Conservation (phyloP, 2,888 invertebrate genomes). For the Portevinia maculata region DNA sequence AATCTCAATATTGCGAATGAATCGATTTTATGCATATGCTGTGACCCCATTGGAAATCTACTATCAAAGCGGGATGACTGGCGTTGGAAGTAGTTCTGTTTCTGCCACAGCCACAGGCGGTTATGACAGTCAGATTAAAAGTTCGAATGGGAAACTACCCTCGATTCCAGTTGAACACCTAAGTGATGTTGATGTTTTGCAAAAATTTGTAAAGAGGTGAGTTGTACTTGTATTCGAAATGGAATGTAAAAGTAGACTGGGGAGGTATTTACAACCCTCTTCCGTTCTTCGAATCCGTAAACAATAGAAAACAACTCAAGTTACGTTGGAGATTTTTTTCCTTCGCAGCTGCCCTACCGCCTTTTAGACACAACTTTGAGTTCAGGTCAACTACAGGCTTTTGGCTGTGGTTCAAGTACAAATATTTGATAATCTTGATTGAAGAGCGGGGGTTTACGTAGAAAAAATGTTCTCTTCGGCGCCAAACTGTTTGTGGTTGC, state of each 20-base stretch:
- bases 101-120: conserved; percentile 34
- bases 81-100: conserved; percentile 19
- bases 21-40: conserved; percentile 82
- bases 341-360: not conserved
- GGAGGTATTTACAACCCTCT: conserved; percentile 63
- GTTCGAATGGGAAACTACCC: conserved; percentile 80
- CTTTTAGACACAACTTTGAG: conserved; percentile 30
- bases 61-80: conserved; percentile 75
- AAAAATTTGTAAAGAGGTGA: conserved; percentile 91
- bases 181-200: conserved; percentile 88
- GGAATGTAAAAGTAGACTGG: conserved; percentile 69
- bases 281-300: conserved; percentile 1
- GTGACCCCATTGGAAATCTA: conserved; percentile 82
- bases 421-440: conserved; percentile 60
- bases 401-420: conserved; percentile 63
- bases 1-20: conserved; percentile 80
- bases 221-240: conserved; percentile 13
- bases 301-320: conserved; percentile 34
- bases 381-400: conserved; percentile 60
- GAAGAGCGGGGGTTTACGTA: not conserved
- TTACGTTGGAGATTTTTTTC: conserved; percentile 45
- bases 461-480: conserved; percentile 36
- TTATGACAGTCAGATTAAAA: conserved; percentile 70
- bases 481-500: conserved; percentile 61
- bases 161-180: conserved; percentile 82